phyloP scores from a whole-genome alignment of 2,113 vertebrate species.

The Antigone vipio region DNA sequence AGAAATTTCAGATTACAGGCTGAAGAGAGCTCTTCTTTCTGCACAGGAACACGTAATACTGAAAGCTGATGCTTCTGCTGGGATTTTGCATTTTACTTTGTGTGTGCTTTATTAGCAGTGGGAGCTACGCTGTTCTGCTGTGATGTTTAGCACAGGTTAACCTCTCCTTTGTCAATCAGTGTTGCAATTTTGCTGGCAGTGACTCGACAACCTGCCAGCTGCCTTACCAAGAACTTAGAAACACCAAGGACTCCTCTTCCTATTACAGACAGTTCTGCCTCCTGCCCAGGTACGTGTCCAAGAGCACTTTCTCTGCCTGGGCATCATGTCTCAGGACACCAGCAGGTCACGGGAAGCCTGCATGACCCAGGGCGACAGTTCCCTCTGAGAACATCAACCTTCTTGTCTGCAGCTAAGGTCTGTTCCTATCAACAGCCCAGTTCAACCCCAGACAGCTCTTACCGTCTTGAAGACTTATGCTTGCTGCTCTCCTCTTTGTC shows the following conservation, averaged over 20 bases:
- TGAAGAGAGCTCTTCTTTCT: background rate
- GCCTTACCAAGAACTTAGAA: background rate
- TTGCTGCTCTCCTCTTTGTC: conserved; percentile 75
- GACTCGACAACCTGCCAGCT: background rate
- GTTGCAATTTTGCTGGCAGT: background rate
- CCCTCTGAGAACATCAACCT: rapidly evolving
- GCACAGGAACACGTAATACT: background rate
- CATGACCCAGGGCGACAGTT: rapidly evolving
- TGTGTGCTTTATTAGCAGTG: rapidly evolving
- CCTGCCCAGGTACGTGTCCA: rapidly evolving
- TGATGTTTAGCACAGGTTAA: background rate
- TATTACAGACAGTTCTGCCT: background rate
- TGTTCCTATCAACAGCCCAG: background rate
- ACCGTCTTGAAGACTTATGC: conserved; percentile 74
- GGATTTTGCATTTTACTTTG: rapidly evolving
- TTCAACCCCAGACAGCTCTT: background rate
- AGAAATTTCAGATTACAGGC: background rate
- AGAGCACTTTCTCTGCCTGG: background rate
- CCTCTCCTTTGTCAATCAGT: background rate
- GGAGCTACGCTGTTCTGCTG: background rate
- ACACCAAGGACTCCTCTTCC: background rate
- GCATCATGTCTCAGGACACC: rapidly evolving
- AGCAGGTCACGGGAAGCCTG: background rate
- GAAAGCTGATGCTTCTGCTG: background rate
- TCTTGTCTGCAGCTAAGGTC: background rate